Base-by-base conservation (phyloP, 2,888 invertebrate species). In the Drosophila vallismaia region DNA sequence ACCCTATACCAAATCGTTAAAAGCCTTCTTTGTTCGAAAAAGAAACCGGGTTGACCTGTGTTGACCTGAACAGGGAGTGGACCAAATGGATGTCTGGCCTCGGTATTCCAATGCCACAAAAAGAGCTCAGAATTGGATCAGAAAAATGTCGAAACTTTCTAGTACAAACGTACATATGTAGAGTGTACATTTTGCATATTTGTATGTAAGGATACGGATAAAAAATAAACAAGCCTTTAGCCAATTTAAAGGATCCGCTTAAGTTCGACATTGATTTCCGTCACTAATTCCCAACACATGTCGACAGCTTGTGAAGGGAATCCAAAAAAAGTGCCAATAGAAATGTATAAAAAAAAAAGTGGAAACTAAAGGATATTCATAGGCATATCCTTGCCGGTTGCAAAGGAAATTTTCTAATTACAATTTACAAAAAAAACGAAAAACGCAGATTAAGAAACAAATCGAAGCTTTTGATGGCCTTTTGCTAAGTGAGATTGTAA, bases 201-300 rank as follows among this genome's bases (percentile, higher is more conserved):
- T 33, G 4, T 33, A 1, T 33, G 4, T 3, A 9, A 59, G 24
- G 46, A 52, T 51, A 46, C 10, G n/a, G n/a, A 26, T 28, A 54
- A 50, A 52, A 40, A 36, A 44, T 28, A 70, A 52, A 58, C 72
- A 73, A 83, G 73, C 77, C 88, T 86, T 77, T 79, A 88, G 88
- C 86, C 82, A 82, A 82, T 82, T 88, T 82, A 79, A 77, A 40
- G 86, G 88, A 82, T 82, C 82, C 82, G 82, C 82, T 86, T 82
- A 88, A 82, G 82, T 82, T 88, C 88, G 86, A 82, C 82, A 88
- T 82, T 82, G 82, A 88, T 82, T 82, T 82, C 86, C 88, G 82
- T 86, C 88, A 76, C 64, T 71, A 80, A 83, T 82, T 86, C 75
- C 75, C 70, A 80, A 83, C 84, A 83, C 82, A 77, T 71, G 71